These are phyloP conservation scores for Thera britannica DNA, from an alignment of 2,888 invertebrate genomes.

Conservation along the genomic window DNA sequence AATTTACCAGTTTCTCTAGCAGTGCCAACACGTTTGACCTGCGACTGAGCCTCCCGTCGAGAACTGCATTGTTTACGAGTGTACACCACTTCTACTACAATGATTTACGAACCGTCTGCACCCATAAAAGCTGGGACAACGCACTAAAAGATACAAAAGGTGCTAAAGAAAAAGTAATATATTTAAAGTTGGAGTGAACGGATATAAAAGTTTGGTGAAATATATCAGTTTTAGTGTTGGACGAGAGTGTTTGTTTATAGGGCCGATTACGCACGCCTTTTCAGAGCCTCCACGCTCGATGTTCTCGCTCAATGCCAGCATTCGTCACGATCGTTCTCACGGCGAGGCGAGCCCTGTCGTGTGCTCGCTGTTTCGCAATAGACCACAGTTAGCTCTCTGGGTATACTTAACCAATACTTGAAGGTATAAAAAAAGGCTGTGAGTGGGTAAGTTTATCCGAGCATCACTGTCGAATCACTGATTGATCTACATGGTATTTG, in stretches of 20 bases:
- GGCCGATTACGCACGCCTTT: constrained; percentile 78
- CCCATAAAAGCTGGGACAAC: constrained; percentile 82
- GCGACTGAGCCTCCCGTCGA: constrained; percentile 55
- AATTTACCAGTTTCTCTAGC: constrained; percentile 6
- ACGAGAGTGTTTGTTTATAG: constrained; percentile 80
- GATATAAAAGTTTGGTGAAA: constrained; percentile 83
- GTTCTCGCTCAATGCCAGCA: constrained; percentile 42
- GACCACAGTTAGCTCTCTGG: not conserved
- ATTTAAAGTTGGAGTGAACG: constrained; percentile 80
- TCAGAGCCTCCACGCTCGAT: constrained; percentile 56
- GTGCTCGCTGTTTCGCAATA: constrained; percentile 12
- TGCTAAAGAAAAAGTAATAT: constrained; percentile 84
- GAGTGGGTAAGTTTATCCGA: not conserved
- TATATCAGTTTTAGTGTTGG: constrained; percentile 81
- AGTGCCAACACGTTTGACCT: constrained; percentile 18
- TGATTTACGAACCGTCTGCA: constrained; percentile 82
- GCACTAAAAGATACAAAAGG: constrained; percentile 84
- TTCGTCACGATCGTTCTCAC: constrained; percentile 64
- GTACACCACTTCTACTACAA: constrained; percentile 81
- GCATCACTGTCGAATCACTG: not conserved
- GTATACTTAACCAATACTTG: not conserved
- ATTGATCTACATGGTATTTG: too few relatives aligned
- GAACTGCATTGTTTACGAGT: constrained; percentile 77
- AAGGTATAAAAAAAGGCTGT: not conserved
- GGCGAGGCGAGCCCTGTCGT: constrained; percentile 38